Conservation (phyloP, 2,797 vertebrate genomes). For the Xenentodon cancila region DNA sequence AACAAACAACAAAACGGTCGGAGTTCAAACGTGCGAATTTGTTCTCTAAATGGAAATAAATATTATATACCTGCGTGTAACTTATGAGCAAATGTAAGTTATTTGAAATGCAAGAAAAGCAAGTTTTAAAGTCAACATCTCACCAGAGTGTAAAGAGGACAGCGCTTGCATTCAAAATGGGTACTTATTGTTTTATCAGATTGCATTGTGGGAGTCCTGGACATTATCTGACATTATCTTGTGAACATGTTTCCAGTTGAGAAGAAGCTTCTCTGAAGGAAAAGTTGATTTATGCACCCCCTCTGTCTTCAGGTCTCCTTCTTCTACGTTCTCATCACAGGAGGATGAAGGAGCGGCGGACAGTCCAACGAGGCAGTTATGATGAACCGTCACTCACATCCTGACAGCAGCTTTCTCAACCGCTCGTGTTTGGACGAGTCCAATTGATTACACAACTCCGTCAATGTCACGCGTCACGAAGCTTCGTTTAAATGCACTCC, state of each 20-base stretch:
- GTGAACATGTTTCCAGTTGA: conserved; percentile 16
- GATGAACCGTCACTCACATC: conserved; percentile 75
- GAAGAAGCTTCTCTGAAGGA: conserved; percentile 31
- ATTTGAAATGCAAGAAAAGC: too few relatives aligned
- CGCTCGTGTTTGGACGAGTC: conserved; percentile 80
- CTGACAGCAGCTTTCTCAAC: conserved; percentile 80
- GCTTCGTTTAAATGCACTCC: conserved; percentile 84
- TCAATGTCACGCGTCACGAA: conserved; percentile 91
- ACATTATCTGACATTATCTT: neutral
- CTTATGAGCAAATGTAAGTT: too few relatives aligned
- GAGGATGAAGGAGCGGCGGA: neutral
- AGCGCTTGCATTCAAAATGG: neutral
- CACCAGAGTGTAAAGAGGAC: too few relatives aligned
- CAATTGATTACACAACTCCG: conserved; percentile 93
- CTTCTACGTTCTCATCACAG: conserved; percentile 34
- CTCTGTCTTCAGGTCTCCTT: conserved; percentile 39
- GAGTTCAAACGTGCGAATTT: too few relatives aligned
- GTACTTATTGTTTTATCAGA: conserved; percentile 7
- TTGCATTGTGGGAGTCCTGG: conserved; percentile 21
- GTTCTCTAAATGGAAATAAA: too few relatives aligned
- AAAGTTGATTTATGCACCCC: conserved; percentile 58
- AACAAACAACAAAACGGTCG: too few relatives aligned
- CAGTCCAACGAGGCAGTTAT: conserved; percentile 67
- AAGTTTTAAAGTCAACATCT: too few relatives aligned
- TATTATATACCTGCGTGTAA: too few relatives aligned